phyloP scores from a whole-genome alignment of 1,140 invertebrate species.

The Aphelinus certus region DNA sequence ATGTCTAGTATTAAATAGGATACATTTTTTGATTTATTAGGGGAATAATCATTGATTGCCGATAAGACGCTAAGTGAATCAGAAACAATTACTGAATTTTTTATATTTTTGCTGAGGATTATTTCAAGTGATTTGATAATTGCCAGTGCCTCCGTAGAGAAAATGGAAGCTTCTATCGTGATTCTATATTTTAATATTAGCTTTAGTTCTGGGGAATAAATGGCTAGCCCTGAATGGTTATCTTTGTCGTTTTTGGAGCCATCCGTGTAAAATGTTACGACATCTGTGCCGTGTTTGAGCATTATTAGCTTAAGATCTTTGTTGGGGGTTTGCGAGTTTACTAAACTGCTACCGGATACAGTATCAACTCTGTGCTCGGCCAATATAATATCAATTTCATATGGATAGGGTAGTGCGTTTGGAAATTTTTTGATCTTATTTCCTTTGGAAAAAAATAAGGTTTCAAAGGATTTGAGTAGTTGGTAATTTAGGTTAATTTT shows the following conservation, averaged over 20 bases:
- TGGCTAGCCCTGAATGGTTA: background rate
- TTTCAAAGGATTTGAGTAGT: background rate
- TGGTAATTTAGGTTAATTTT: background rate
- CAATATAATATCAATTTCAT: background rate
- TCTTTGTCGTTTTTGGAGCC: background rate
- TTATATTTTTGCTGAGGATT: background rate
- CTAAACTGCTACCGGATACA: no score
- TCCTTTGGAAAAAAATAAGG: no score
- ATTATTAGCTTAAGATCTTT: background rate
- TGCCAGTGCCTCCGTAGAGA: background rate
- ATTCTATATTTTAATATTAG: background rate
- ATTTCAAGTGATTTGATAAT: background rate
- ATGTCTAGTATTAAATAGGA: background rate
- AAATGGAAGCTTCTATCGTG: background rate
- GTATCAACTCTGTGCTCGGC: background rate
- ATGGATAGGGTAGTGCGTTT: background rate
- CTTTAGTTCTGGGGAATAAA: background rate
- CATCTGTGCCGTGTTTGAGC: background rate
- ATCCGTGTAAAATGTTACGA: slow-evolving; percentile 1
- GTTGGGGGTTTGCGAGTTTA: background rate
- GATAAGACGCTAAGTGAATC: background rate
- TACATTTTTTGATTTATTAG: background rate
- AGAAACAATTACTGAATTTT: background rate
- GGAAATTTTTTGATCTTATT: background rate
- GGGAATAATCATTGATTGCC: background rate